These are phyloP conservation scores for Upupa epops DNA, from an alignment of 2,113 vertebrate species.

Conservation along the genomic window DNA sequence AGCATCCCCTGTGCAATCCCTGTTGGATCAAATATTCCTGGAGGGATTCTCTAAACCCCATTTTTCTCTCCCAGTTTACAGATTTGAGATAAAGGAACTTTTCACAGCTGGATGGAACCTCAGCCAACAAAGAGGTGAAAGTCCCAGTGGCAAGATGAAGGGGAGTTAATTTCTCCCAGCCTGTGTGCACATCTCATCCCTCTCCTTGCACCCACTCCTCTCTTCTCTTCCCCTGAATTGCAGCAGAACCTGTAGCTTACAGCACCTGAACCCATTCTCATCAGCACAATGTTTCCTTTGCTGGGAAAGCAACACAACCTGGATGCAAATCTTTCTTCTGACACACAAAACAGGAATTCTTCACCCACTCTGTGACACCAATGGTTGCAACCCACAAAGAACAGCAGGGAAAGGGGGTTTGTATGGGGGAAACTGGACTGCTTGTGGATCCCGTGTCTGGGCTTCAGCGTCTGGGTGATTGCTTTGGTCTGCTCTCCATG, in stretches of 20 bases:
- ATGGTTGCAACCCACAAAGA: not conserved
- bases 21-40: not conserved
- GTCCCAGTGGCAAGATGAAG: not conserved
- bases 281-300: not conserved
- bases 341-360: not conserved
- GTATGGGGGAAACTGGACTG: not conserved
- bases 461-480: no score
- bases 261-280: not conserved
- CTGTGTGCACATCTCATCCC: not conserved
- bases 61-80: not conserved
- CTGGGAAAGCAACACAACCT: not conserved
- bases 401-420: no score
- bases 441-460: not conserved
- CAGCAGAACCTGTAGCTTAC: not conserved
- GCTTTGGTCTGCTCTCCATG: not conserved
- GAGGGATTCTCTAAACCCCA: not conserved
- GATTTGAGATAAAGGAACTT: not conserved
- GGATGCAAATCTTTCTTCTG: not conserved
- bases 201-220: not conserved
- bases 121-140: not conserved
- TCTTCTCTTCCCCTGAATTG: not conserved
- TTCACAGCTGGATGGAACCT: not conserved
- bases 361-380: not conserved
- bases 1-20: not conserved
- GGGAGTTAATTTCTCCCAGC: not conserved